A percentile compares a stretch with the other conserved stretches of the same genome.
phyloP scores from a whole-genome alignment of 2,888 invertebrate genomes.

The Pharmacophagus antenor region DNA sequence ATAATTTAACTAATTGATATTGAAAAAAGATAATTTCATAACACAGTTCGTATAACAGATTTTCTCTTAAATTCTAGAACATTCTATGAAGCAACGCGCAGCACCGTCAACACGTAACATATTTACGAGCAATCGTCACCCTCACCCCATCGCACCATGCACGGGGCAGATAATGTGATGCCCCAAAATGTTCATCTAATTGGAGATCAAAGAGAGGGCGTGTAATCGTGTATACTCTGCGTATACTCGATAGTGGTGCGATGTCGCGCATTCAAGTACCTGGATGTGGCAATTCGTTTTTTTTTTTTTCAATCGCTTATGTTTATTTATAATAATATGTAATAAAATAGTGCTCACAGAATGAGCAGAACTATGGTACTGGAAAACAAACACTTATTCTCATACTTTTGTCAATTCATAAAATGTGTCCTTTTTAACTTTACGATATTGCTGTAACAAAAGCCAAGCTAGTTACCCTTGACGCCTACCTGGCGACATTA shows the following conservation, averaged over 20 bases:
- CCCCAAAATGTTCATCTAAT: slow-evolving; percentile 80
- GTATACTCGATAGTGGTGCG: slow-evolving; percentile 48
- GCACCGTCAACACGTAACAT: slow-evolving; percentile 47
- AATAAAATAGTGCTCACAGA: too few species aligned
- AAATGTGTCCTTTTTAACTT: too few species aligned
- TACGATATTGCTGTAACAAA: too few species aligned
- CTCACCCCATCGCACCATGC: slow-evolving; percentile 46
- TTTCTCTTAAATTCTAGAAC: neutral
- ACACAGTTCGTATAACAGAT: neutral
- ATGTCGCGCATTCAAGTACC: slow-evolving; percentile 34
- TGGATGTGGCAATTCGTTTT: slow-evolving; percentile 49
- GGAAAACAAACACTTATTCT: too few species aligned
- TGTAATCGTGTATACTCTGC: slow-evolving; percentile 68
- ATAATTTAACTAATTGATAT: too few species aligned
- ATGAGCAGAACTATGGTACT: too few species aligned
- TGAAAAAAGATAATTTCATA: neutral
- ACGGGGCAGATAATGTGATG: slow-evolving; percentile 55
- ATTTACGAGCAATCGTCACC: slow-evolving; percentile 56
- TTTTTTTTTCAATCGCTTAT: neutral
- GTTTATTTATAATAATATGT: too few species aligned
- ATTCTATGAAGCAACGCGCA: neutral
- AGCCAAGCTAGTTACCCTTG: too few species aligned
- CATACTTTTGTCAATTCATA: too few species aligned
- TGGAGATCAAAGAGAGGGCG: slow-evolving; percentile 78
- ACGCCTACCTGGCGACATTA: too few species aligned